Conservation (phyloP, 1,140 invertebrate species). For the Aradophagus sp. region DNA sequence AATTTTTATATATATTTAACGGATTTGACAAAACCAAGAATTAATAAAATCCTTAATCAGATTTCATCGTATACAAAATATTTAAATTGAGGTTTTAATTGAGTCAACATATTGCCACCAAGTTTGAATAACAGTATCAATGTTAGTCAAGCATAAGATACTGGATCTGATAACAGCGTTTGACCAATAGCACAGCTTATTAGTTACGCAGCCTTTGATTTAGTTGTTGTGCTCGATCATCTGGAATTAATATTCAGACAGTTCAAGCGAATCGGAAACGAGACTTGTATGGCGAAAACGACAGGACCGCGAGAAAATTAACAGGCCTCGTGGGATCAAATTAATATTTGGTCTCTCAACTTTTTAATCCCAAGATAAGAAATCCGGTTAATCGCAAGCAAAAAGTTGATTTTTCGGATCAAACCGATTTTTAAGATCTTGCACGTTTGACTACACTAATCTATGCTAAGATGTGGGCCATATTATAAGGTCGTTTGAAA, state of each 20-base stretch:
- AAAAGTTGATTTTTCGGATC: constrained; percentile 23
- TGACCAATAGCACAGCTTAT: constrained; percentile 62
- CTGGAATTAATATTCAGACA: constrained; percentile 68
- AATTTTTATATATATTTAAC: too few relatives aligned
- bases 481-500: constrained; percentile 26
- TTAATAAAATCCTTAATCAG: too few relatives aligned
- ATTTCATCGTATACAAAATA: too few relatives aligned
- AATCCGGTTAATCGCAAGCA: constrained; percentile 19
- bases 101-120: constrained; percentile 73
- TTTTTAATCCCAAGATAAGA: constrained; percentile 62
- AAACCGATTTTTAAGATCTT: constrained; percentile 23
- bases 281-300: constrained; percentile 17
- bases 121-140: constrained; percentile 71
- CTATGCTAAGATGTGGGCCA: constrained; percentile 34
- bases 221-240: constrained; percentile 70
- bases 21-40: too few relatives aligned
- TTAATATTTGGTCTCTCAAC: constrained; percentile 64
- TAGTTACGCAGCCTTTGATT: constrained; percentile 70
- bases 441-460: constrained; percentile 46
- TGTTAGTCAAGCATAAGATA: constrained; percentile 70
- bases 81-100: constrained; percentile 69
- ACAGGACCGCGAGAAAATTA: constrained; percentile 53
- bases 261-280: constrained; percentile 50
- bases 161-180: constrained; percentile 64
- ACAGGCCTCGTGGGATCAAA: constrained; percentile 49